Evolutionary conservation across 2,888 invertebrate species (phyloP), one percentile per base, ranked within the genome.

Genomic region (Epistrophella euchroma): DNA sequence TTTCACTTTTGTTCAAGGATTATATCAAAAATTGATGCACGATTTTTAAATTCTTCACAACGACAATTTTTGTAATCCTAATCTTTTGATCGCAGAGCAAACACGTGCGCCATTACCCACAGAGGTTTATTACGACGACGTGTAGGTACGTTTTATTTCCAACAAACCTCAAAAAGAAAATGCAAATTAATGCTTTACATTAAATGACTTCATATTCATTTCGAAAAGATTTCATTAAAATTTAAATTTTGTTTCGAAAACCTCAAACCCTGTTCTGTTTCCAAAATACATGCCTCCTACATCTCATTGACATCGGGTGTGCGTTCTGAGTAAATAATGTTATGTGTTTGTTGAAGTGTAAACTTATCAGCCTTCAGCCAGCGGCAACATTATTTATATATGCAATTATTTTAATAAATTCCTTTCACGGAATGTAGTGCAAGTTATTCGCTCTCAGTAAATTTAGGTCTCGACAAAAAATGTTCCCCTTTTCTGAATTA

Each of bases 391-490:
- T 58, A 66, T 75, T 71, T 43, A 64, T 64, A 58, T 25, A 72
- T 68, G 35, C 50, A 58, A 82, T 77, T 35, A 68, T 55, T 68
- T 77, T 40, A 77, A 77, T 73, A 77, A 82, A 58, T 58, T 76
- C 50, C 71, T 76, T 64, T 19, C 32, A 50, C 22, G 25, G 22
- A 68, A 82, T 58, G 58, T 37, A 77, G 68, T 66, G 25, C 45
- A 37, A 52, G 72, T 52, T n/a, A 56, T 62, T 78, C 37, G 19
- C 74, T 78, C 73, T 74, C 56, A 17, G 40, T 43, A 70, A 71
- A 79, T 71, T 64, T 73, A 73, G 77, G 82, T 62, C 74, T 71
- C 68, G 37, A 25, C 64, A 55, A 25, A 55, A 25, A 22, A 52
- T 64, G 25, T 66, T 28, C 62, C 35, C 56, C 47, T 70, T 55